phyloP scores from a whole-genome alignment of 2,113 vertebrate species.

The Triplophysa tibetana region DNA sequence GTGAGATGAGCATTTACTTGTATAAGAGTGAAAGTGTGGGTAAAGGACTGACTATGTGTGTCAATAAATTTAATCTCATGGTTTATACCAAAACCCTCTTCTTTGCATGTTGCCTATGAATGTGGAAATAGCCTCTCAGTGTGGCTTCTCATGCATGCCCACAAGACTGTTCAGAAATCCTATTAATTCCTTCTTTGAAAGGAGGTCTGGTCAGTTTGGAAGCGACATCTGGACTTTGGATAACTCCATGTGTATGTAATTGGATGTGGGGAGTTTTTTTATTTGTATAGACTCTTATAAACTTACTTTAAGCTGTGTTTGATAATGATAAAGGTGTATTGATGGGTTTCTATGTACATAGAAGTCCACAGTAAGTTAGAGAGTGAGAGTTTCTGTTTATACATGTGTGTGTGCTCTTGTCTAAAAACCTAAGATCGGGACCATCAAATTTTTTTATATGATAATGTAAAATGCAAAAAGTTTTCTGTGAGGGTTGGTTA shows the following conservation, averaged over 20 bases:
- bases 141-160: not conserved
- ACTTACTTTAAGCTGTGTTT: slow-evolving; percentile 24
- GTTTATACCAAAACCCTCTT: slow-evolving; percentile 25
- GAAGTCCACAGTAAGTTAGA: not conserved
- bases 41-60: not conserved
- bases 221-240: slow-evolving; percentile 15
- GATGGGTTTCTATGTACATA: slow-evolving; percentile 10
- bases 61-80: not conserved
- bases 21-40: not conserved
- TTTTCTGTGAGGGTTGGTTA: no score
- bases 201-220: slow-evolving; percentile 6
- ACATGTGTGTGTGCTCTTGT: not conserved
- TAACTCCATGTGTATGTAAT: not conserved
- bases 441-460: no score
- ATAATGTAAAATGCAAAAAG: no score
- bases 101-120: slow-evolving; percentile 20
- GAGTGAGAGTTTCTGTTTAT: not conserved
- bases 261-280: not conserved
- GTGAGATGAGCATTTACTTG: no score
- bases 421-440: no score
- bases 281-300: slow-evolving; percentile 5
- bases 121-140: not conserved
- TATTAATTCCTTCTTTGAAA: slow-evolving; percentile 29
- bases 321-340: slow-evolving; percentile 24
- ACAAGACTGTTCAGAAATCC: slow-evolving; percentile 13